phyloP scores from a whole-genome alignment of 2,888 invertebrate genomes.

The Melanostoma mellinum region DNA sequence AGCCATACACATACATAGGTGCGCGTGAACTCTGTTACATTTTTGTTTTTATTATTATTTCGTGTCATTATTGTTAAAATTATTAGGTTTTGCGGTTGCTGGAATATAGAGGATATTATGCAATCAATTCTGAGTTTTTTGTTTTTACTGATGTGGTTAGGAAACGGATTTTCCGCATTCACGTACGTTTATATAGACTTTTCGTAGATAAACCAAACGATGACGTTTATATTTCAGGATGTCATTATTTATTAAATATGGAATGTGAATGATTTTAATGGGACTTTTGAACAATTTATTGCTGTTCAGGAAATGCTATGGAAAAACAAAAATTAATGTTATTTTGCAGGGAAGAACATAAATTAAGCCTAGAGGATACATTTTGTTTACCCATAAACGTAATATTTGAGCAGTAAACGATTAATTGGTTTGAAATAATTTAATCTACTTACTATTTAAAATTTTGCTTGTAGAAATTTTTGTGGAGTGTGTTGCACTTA shows the following conservation, averaged over 20 bases:
- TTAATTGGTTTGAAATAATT: no score
- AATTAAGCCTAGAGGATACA: no score
- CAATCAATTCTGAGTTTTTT: conserved; percentile 48
- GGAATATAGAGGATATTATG: conserved; percentile 42
- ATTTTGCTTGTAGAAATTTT: no score
- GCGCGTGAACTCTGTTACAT: conserved; percentile 7
- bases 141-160: conserved; percentile 45
- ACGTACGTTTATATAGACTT: conserved; percentile 6
- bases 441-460: no score
- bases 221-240: conserved; percentile 60
- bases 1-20: background rate
- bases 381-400: no score
- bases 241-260: conserved; percentile 57
- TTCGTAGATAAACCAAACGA: conserved; percentile 44
- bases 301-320: conserved; percentile 19
- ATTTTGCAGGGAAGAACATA: background rate
- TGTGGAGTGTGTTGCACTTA: no score
- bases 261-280: conserved; percentile 37
- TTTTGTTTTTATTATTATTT: conserved; percentile 45
- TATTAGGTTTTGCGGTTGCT: conserved; percentile 61
- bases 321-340: conserved; percentile 18
- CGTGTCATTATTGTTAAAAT: conserved; percentile 52
- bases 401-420: no score
- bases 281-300: conserved; percentile 36
- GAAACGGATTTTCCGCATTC: conserved; percentile 48